phyloP scores from a whole-genome alignment of 2,888 invertebrate species.

The Mythimna loreyi region DNA sequence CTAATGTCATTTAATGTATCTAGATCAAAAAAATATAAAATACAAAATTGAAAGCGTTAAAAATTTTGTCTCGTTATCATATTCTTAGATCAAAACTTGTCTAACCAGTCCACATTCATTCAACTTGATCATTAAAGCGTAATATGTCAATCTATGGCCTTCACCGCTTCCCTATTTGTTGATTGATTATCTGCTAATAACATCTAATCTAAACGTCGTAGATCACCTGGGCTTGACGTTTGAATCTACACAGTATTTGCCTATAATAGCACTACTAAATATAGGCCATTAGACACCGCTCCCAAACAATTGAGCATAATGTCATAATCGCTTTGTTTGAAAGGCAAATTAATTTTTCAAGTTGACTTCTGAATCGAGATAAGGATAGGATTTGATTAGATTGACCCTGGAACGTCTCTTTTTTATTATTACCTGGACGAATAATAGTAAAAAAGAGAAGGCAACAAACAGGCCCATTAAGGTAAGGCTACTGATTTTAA shows the following conservation, averaged over 20 bases:
- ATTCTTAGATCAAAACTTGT: not conserved
- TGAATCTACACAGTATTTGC: constrained; percentile 14
- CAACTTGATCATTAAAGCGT: constrained; percentile 14
- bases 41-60: not conserved
- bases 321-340: constrained; percentile 13
- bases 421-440: too few species aligned
- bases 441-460: not conserved
- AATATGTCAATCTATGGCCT: constrained; percentile 35
- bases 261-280: constrained; percentile 24
- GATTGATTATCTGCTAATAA: constrained; percentile 43
- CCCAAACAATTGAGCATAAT: constrained; percentile 26
- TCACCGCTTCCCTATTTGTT: constrained; percentile 48
- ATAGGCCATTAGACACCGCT: constrained; percentile 3
- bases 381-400: not conserved
- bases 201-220: constrained; percentile 37
- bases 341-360: constrained; percentile 17
- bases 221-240: constrained; percentile 34
- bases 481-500: constrained; percentile 13
- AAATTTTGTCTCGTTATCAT: not conserved
- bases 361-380: not conserved
- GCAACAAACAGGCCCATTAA: constrained; percentile 6
- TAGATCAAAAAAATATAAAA: too few species aligned
- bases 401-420: not conserved
- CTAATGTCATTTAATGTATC: not conserved
- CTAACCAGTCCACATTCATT: constrained; percentile 33